phyloP scores from a whole-genome alignment of 2,113 vertebrate species.

The Macrotis lagotis region DNA sequence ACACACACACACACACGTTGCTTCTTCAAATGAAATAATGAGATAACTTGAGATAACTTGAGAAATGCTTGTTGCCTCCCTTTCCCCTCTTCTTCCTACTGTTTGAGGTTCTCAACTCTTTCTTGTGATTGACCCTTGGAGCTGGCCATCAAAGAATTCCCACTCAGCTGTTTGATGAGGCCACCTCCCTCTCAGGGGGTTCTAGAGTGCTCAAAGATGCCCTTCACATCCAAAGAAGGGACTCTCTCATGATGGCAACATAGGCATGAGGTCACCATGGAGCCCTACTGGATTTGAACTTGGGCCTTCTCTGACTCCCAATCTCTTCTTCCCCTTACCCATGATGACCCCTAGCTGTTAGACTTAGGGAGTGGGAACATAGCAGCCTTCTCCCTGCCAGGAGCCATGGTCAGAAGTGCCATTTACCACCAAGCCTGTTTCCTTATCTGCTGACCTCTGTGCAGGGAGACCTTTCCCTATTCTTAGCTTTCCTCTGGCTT shows the following conservation, averaged over 20 bases:
- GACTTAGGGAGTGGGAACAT: neutral
- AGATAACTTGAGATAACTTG: too few relatives aligned
- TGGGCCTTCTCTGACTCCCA: neutral
- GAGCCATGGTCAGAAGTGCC: neutral
- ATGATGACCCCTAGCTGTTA: accelerated
- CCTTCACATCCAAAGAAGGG: too few relatives aligned
- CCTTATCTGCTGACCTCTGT: neutral
- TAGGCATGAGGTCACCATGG: too few relatives aligned
- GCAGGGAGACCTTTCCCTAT: neutral
- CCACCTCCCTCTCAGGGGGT: too few relatives aligned
- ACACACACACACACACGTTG: too few relatives aligned
- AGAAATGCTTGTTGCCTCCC: neutral
- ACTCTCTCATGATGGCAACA: neutral
- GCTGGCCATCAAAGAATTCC: neutral
- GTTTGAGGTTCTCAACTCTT: neutral
- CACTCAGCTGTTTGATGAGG: neutral
- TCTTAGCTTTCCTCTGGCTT: neutral
- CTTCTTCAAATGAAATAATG: neutral
- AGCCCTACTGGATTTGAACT: neutral
- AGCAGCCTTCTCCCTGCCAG: neutral
- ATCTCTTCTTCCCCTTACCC: neutral
- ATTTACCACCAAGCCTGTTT: neutral
- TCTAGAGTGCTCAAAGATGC: neutral
- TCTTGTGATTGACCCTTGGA: neutral
- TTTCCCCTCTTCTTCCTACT: neutral